These are phyloP conservation scores for Tolmerus cingulatus DNA, from an alignment of 2,888 invertebrate species.

Conservation along the genomic window DNA sequence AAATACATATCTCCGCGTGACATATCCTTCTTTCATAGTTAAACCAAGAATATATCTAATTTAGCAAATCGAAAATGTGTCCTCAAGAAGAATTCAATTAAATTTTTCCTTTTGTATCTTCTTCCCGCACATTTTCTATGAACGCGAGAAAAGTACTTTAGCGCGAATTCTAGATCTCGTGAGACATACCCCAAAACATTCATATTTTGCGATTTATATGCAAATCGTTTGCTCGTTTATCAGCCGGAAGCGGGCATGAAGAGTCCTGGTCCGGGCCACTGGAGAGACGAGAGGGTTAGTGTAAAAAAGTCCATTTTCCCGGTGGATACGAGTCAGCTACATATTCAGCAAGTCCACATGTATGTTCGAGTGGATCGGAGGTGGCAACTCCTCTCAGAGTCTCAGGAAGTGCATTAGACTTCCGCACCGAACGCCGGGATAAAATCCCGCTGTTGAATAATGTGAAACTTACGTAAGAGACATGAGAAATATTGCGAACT, in stretches of 20 bases:
- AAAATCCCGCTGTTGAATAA: background rate
- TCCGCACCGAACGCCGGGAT: background rate
- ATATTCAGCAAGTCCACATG: background rate
- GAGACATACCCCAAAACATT: background rate
- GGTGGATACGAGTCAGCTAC: background rate
- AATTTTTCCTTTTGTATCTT: background rate
- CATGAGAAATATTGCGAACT: background rate
- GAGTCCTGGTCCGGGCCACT: background rate
- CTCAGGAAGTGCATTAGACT: background rate
- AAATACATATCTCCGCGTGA: background rate
- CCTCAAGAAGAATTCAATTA: background rate
- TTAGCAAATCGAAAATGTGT: background rate
- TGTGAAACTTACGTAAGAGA: background rate
- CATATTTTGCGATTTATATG: background rate
- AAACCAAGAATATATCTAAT: background rate
- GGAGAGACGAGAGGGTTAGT: background rate
- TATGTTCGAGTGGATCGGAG: background rate
- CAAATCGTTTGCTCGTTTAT: background rate
- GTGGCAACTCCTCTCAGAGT: background rate
- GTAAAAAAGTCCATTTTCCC: background rate
- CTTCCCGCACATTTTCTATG: background rate
- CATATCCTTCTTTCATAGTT: background rate
- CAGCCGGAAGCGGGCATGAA: background rate
- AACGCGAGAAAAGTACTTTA: background rate
- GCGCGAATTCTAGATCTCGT: background rate